Evolutionary conservation across 2,888 invertebrate genomes (phyloP), one percentile per base, ranked within the genome.

Genomic region (Cryptocephalus primarius): DNA sequence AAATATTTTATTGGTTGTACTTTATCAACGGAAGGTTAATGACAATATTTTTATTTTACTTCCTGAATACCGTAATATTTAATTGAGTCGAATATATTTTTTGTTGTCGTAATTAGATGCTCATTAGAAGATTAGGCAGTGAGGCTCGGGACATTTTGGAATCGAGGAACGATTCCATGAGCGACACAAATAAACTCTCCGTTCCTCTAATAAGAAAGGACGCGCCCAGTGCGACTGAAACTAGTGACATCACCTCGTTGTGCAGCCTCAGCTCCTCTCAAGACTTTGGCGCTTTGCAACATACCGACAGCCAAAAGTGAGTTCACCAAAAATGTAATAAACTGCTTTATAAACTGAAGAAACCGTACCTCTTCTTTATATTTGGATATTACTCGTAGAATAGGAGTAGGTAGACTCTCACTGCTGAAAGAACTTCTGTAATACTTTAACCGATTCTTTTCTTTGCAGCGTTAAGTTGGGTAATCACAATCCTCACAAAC

Each of bases 161-260:
- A 44, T 64, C 66, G 9, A 59, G 66, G 33, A 55, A 64, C 8
- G 65, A 67, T 48, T 66, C 67, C 9, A 60, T 64, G 33, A 66
- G 63, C 42, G 65, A 68, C 43, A 65, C 62, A 9, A 68, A 71
- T 51, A 56, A 67, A 11, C 51, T 71, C 9, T 68, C 69, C 0
- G 68, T 77, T 8, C 78, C 79, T 0, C 57, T 69, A 22, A 50
- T 70, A 33, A 54, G 68, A 13, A 76, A 74, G 55, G 79, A 79
- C 40, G 74, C 75, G 14, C 75, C 78, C 31, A 79, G 79, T 48
- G 78, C 78, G 53, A 78, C 73, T 72, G 84, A 84, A 70, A 82
- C 82, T 11, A 83, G 82, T 52, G 84, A 84, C 59, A 75, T 84
- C 44, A 85, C 84, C 8, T 83, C 83, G 1, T 75, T 84, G 33